Evolutionary conservation across 1,140 invertebrate species (phyloP).

Genomic region (Helicoverpa armigera): DNA sequence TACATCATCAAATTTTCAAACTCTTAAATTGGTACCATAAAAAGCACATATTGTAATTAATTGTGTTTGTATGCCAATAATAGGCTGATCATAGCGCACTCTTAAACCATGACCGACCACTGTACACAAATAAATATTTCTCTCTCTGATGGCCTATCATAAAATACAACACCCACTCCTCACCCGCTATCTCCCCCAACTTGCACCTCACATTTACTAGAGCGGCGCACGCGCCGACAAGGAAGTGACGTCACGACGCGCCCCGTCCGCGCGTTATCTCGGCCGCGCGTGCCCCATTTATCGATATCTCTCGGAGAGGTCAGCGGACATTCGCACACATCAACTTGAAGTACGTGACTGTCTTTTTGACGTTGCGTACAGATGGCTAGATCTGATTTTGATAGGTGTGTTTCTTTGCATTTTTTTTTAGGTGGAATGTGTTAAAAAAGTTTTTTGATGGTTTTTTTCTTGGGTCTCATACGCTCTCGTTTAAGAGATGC

Average conservation of each 20-base stretch:
- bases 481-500: too few relatives aligned
- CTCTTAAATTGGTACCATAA: too few relatives aligned
- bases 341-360: constrained; percentile 17
- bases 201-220: constrained; percentile 49
- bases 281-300: constrained; percentile 70
- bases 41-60: too few relatives aligned
- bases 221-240: constrained; percentile 72
- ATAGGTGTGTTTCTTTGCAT: background rate
- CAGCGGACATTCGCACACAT: constrained; percentile 42
- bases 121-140: too few relatives aligned
- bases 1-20: too few relatives aligned
- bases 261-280: constrained; percentile 69
- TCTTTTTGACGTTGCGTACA: constrained; percentile 21
- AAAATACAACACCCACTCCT: constrained; percentile 18
- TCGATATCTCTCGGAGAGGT: constrained; percentile 67
- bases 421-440: constrained; percentile 1
- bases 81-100: too few relatives aligned
- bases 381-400: background rate
- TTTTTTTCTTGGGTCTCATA: too few relatives aligned
- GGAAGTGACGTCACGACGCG: constrained; percentile 75
- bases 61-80: too few relatives aligned
- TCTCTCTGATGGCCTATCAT: too few relatives aligned
- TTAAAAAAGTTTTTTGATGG: background rate
- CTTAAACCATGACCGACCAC: too few relatives aligned
- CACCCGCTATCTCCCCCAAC: constrained; percentile 16